A percentile compares a stretch with the other conserved stretches of the same genome.
Conservation (phyloP, 2,888 invertebrate species). For the Liposcelis brunnea region DNA sequence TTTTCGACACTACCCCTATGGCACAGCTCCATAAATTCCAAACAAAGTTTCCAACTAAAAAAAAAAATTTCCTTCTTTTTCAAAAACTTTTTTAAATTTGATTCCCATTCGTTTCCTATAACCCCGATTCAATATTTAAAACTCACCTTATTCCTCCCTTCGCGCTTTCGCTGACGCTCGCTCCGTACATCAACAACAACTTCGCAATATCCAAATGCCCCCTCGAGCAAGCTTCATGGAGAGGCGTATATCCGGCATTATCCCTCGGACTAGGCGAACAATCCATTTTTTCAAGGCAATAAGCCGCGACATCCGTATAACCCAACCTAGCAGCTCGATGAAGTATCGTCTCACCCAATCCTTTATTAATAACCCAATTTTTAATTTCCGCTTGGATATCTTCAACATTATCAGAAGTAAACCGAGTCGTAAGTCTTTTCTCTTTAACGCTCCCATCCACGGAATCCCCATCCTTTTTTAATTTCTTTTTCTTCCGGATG, state of each 20-base stretch:
- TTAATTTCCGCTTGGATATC: conserved; percentile 75
- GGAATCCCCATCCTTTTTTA: no score
- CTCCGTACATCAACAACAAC: conserved; percentile 70
- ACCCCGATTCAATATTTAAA: no score
- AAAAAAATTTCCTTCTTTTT: no score
- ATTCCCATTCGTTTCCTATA: no score
- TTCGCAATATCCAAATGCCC: conserved; percentile 78
- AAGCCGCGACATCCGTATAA: conserved; percentile 76
- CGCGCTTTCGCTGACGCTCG: conserved; percentile 80
- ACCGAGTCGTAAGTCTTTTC: conserved; percentile 13
- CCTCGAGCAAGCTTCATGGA: conserved; percentile 80
- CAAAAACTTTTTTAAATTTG: no score
- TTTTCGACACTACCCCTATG: no score
- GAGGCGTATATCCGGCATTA: conserved; percentile 82
- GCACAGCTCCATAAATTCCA: no score
- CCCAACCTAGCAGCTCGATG: conserved; percentile 83
- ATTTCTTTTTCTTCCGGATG: conserved; percentile 71
- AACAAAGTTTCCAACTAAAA: no score
- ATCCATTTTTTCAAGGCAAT: conserved; percentile 72
- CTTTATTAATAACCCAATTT: conserved; percentile 84
- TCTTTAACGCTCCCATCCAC: no score
- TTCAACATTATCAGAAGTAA: conserved; percentile 20
- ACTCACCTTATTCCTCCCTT: conserved; percentile 70
- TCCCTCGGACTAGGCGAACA: conserved; percentile 73
- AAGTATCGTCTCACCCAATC: conserved; percentile 81